Base-by-base conservation (phyloP, 2,888 invertebrate genomes). In the Agrochola circellaris region DNA sequence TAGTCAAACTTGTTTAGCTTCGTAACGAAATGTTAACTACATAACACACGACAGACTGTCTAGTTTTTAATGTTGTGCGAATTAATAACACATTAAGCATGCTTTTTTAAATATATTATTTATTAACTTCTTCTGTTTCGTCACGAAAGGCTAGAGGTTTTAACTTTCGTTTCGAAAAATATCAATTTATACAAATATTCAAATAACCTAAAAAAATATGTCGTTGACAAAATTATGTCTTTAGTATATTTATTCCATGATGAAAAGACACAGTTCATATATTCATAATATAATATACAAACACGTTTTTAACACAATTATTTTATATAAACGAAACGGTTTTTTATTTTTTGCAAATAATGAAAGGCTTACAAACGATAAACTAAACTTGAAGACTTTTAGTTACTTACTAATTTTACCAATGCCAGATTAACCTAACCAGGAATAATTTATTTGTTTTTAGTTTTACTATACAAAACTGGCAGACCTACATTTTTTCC, bases 1-100 rank as follows among this genome's bases (percentile, higher is more conserved):
- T 34, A 45, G 86, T 45, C 17, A 62, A 73, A 89, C 88, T 79
- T 7, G 88, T 87, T 86, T 82, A 11, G 23, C 13, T 26, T 74
- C 77, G 62, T 84, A 79, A 86, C 76, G 54, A 62, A 51, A 84
- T 81, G 42, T 51, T 80, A 67, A 64, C 38, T 51, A 79, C 69
- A 73, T 76, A 75, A 82, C 61, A 68, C 58, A 67, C 54, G 77
- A 83, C n/a, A 73, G 62, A 76, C 64, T 56, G 42, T 30, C 45
- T 34, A 42, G 30, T 15, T 3, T 62, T 78, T 78, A 87, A 88
- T 85, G 79, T 75, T 34, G 4, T 34, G 4, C 5, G 34, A 17
- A 17, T n/a, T n/a, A 26, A 62, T 75, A 61, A 66, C n/a, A n/a
- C 1, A 68, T 61, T 58, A 76, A 58, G 23, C 34, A 74, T 73